Base-by-base conservation (phyloP, 2,888 invertebrate species). In the Lampropteryx suffumata region DNA sequence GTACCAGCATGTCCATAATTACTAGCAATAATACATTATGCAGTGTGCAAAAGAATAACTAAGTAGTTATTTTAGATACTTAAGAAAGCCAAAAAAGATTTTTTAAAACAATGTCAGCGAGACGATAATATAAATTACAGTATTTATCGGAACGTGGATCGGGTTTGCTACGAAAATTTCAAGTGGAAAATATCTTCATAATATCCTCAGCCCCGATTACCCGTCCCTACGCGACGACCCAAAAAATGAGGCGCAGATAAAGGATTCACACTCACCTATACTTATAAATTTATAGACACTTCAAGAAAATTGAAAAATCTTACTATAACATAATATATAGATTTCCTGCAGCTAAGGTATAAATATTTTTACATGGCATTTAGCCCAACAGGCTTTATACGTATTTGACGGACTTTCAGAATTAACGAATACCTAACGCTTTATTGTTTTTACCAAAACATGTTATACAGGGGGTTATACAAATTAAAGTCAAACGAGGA, bases 81-180 rank as follows among this genome's bases (percentile, higher is more conserved):
- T 24, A 7, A 7, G 44, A 47, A 62, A 67, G 62, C 62, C 65
- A 7, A 24, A 65, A 69, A 67, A 71, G 68, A 73, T 70, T 77
- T 74, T n/a, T 74, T 79, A 71, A 72, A 35, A 47, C 24, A 33
- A 29, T 35, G 64, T 64, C 69, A 64, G 60, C 64, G 64, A 69
- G 65, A 66, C 73, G 79, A 79, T 77, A 79, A 72, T 71, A 75
- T 73, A 73, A 79, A 79, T 80, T 78, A 76, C 68, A 69, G 59
- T 69, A 66, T 72, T 73, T 79, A 81, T 79, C 79, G 68, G 57
- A 55, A 69, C 68, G 70, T 65, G 61, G 63, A 72, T 73, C 72
- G 69, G 61, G 53, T 64, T 62, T 58, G 59, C 61, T 59, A 63
- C 61, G 62, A 67, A 73, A 71, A 71, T 67, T 66, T 64, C 56